Evolutionary conservation across 2,113 vertebrate species (phyloP).

Genomic region (Hyperoodon ampullatus): DNA sequence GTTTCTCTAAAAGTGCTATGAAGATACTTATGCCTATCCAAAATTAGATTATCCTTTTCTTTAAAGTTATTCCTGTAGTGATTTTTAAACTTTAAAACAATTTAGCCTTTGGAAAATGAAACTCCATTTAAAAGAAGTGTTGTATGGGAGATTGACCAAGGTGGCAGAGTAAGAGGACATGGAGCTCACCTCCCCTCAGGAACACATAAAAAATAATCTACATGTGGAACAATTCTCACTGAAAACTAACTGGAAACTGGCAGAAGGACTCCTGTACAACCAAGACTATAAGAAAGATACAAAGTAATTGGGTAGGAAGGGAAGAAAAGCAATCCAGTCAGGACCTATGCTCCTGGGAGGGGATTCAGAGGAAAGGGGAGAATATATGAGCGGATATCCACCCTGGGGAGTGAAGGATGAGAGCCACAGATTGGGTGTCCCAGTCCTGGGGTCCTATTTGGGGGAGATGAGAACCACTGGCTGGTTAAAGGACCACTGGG

Average conservation of each 20-base stretch:
- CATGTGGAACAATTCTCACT: not conserved
- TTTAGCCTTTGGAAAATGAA: not conserved
- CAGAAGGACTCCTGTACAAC: not conserved
- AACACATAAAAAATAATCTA: not conserved
- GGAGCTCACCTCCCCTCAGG: not conserved
- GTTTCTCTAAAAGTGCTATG: not conserved
- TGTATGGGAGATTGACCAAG: not conserved
- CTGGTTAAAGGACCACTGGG: not conserved
- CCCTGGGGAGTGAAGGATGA: not conserved
- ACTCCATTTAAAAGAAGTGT: not conserved
- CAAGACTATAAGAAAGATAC: not conserved
- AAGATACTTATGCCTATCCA: not conserved
- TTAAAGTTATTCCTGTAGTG: not conserved
- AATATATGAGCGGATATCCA: not conserved
- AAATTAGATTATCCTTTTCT: not conserved
- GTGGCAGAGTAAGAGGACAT: not conserved
- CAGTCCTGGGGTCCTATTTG: not conserved
- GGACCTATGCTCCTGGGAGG: not conserved
- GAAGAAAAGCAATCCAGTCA: not conserved
- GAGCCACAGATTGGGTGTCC: not conserved
- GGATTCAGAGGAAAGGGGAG: not conserved
- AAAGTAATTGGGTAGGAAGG: not conserved
- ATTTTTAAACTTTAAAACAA: slow-evolving; percentile 18
- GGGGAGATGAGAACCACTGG: not conserved
- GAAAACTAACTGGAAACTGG: not conserved